These are phyloP conservation scores for Netelia fuscicornis DNA, from an alignment of 2,888 invertebrate species.

Conservation along the genomic window DNA sequence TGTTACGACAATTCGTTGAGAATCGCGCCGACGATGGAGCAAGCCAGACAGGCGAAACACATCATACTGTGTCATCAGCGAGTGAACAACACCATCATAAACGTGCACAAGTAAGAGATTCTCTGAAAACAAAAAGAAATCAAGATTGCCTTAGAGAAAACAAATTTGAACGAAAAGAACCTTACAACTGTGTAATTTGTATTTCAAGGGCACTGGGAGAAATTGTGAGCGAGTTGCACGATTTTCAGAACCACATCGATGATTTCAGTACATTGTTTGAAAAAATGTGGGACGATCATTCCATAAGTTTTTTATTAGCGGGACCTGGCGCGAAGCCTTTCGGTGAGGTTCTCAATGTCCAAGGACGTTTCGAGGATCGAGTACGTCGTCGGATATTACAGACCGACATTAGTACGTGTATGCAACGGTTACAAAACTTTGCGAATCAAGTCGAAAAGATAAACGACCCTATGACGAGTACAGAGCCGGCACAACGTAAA, in stretches of 20 bases:
- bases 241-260: slow-evolving; percentile 88
- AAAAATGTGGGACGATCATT: slow-evolving; percentile 85
- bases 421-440: slow-evolving; percentile 85
- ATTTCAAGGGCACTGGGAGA: slow-evolving; percentile 87
- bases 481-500: slow-evolving; percentile 74
- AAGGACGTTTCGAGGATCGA: slow-evolving; percentile 82
- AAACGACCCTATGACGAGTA: slow-evolving; percentile 84
- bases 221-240: slow-evolving; percentile 88
- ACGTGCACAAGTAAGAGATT: slow-evolving; percentile 89
- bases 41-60: slow-evolving; percentile 88
- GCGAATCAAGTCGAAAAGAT: slow-evolving; percentile 86
- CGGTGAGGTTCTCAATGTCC: slow-evolving; percentile 77
- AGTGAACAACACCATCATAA: slow-evolving; percentile 87
- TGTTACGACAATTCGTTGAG: slow-evolving; percentile 89
- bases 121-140: slow-evolving; percentile 13
- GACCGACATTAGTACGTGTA: slow-evolving; percentile 84
- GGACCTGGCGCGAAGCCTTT: slow-evolving; percentile 79
- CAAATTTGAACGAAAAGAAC: background rate
- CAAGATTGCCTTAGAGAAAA: background rate
- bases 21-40: slow-evolving; percentile 88
- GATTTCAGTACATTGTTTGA: slow-evolving; percentile 87
- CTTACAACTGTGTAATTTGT: slow-evolving; percentile 12
- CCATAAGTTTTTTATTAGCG: slow-evolving; percentile 75
- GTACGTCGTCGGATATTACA: slow-evolving; percentile 83
- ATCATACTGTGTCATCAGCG: slow-evolving; percentile 90